Conservation (phyloP, 2,113 vertebrate genomes). For the Penelope pileata region DNA sequence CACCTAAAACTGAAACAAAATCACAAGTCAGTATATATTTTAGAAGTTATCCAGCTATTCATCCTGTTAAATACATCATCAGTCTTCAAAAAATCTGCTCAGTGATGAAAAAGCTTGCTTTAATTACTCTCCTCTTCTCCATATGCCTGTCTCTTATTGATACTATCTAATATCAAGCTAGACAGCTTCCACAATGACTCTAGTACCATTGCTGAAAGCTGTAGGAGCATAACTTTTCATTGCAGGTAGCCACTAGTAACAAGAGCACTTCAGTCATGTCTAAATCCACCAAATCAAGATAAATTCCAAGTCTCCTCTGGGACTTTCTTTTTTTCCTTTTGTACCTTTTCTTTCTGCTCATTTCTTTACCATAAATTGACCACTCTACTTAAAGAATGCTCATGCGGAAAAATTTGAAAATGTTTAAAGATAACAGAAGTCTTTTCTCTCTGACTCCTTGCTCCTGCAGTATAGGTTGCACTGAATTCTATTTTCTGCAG, state of each 20-base stretch:
- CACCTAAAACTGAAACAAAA: neutral
- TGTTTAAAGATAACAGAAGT: neutral
- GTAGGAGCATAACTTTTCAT: conserved; percentile 16
- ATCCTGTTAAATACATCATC: neutral
- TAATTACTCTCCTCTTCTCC: conserved; percentile 23
- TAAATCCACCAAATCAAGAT: conserved; percentile 25
- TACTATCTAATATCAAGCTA: conserved; percentile 31
- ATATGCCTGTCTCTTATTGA: conserved; percentile 7
- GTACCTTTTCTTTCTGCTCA: neutral
- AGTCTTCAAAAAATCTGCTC: neutral
- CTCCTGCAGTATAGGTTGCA: neutral
- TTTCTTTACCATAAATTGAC: neutral
- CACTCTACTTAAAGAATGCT: neutral
- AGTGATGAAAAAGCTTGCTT: neutral
- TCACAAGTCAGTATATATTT: neutral
- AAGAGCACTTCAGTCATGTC: conserved; percentile 47
- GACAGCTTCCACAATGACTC: neutral
- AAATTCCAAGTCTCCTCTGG: neutral
- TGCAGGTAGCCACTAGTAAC: neutral
- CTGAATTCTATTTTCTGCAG: conserved; percentile 30
- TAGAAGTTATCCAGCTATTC: neutral
- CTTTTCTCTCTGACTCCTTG: neutral
- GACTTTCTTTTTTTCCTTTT: neutral
- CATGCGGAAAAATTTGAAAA: neutral
- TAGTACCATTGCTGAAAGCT: neutral